Conservation (phyloP, 1,140 invertebrate genomes). For the Teleopsis dalmanni region DNA sequence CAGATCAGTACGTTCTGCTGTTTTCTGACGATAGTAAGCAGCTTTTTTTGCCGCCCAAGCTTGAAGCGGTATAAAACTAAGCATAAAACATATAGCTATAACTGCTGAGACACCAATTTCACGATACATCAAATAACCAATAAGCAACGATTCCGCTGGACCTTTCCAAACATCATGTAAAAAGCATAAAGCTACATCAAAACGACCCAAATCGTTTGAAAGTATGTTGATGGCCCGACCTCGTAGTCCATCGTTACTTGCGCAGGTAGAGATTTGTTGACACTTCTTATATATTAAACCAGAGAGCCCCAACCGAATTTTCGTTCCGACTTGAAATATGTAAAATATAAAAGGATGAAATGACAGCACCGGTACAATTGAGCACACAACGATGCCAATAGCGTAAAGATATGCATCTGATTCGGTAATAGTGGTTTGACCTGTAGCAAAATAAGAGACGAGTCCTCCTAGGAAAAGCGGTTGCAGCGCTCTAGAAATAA, state of each 20-base stretch:
- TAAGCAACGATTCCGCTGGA: conserved; percentile 66
- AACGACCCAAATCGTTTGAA: conserved; percentile 73
- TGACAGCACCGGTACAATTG: conserved; percentile 54
- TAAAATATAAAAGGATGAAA: conserved; percentile 74
- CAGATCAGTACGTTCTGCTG: conserved; percentile 62
- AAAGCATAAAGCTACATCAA: conserved; percentile 59
- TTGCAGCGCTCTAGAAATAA: conserved; percentile 54
- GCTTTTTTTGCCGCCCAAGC: conserved; percentile 64
- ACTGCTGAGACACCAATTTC: conserved; percentile 65
- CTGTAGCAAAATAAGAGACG: conserved; percentile 59
- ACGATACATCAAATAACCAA: conserved; percentile 67
- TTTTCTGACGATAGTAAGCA: conserved; percentile 49
- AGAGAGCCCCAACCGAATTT: conserved; percentile 68
- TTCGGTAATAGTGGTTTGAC: conserved; percentile 43
- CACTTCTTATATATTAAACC: conserved; percentile 79
- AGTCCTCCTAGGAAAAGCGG: conserved; percentile 62
- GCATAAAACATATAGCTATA: conserved; percentile 68
- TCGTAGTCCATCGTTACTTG: conserved; percentile 68
- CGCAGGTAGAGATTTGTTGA: conserved; percentile 54
- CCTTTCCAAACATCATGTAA: conserved; percentile 64
- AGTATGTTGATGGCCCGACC: conserved; percentile 83
- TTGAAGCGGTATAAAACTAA: conserved; percentile 79
- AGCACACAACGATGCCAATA: conserved; percentile 59
- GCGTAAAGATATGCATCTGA: conserved; percentile 61
- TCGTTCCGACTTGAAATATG: conserved; percentile 63